Conservation (phyloP, 1,140 invertebrate genomes). For the Drosophila kohkoa region DNA sequence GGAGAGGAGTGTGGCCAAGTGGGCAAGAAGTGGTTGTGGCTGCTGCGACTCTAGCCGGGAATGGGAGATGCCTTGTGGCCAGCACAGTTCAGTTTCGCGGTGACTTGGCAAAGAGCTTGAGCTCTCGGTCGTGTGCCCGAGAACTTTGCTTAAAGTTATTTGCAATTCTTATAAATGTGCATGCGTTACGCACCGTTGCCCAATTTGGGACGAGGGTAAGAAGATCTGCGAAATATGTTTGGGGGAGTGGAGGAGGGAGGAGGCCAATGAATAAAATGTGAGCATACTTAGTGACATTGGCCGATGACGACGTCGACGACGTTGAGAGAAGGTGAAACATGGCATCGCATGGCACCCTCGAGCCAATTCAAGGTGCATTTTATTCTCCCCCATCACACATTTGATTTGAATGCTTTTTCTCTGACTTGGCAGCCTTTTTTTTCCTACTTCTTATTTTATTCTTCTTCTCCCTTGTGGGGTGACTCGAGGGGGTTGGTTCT, state of each 20-base stretch:
- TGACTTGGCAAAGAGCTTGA: constrained; percentile 16
- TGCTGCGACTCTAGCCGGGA: neutral
- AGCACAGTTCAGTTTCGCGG: constrained; percentile 60
- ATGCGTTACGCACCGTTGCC: constrained; percentile 78
- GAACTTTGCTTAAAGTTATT: constrained; percentile 81
- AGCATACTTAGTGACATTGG: constrained; percentile 54
- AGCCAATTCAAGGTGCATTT: constrained; percentile 62
- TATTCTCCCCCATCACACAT: constrained; percentile 36
- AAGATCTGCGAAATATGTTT: too few species aligned
- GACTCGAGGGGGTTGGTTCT: constrained; percentile 49
- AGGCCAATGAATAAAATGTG: constrained; percentile 67
- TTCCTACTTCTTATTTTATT: constrained; percentile 7
- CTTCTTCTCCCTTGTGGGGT: neutral
- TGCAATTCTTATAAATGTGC: constrained; percentile 83
- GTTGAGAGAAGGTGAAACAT: constrained; percentile 46
- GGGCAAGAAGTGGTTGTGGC: constrained; percentile 11
- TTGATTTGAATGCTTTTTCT: constrained; percentile 46
- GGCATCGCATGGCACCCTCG: constrained; percentile 6
- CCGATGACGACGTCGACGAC: constrained; percentile 41
- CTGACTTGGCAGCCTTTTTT: constrained; percentile 28
- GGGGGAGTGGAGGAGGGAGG: neutral
- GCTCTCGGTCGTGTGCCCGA: constrained; percentile 52
- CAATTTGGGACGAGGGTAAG: constrained; percentile 58
- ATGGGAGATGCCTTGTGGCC: constrained; percentile 53
- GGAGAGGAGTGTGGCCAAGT: neutral